A percentile compares a stretch with the other conserved stretches of the same genome.
phyloP scores from a whole-genome alignment of 2,797 vertebrate genomes.

The Tokudaia tokunoshimensis region DNA sequence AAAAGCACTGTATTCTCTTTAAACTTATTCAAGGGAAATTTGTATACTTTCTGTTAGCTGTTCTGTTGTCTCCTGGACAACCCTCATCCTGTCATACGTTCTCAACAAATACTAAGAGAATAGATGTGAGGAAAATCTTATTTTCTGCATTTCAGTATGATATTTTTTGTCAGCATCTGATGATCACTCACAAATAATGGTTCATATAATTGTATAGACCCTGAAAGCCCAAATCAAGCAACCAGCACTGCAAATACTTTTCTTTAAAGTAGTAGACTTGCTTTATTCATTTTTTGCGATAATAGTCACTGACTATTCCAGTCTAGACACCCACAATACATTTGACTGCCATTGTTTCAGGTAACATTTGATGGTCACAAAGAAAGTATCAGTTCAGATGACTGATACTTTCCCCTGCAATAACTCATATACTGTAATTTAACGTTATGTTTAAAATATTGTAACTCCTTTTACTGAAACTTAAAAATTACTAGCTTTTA shows the following conservation, averaged over 20 bases:
- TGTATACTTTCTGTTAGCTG: not conserved
- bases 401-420: not conserved
- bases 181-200: not conserved
- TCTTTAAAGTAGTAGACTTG: not conserved
- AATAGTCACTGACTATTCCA: not conserved
- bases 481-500: not conserved
- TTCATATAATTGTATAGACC: not conserved
- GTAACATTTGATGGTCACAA: not conserved
- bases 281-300: slow-evolving; percentile 34
- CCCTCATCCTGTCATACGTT: not conserved
- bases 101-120: not conserved
- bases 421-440: not conserved
- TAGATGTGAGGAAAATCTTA: slow-evolving; percentile 11
- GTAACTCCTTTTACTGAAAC: not conserved
- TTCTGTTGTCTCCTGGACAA: not conserved
- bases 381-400: not conserved
- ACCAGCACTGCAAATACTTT: not conserved
- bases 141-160: not conserved
- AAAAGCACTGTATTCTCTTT: not conserved
- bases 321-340: not conserved
- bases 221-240: not conserved
- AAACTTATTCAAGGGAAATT: not conserved
- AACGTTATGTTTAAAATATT: not conserved
- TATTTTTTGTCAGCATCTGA: not conserved
- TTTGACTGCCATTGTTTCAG: not conserved